Base-by-base conservation (phyloP, 2,797 vertebrate species). In the Pseudopleuronectes americanus region DNA sequence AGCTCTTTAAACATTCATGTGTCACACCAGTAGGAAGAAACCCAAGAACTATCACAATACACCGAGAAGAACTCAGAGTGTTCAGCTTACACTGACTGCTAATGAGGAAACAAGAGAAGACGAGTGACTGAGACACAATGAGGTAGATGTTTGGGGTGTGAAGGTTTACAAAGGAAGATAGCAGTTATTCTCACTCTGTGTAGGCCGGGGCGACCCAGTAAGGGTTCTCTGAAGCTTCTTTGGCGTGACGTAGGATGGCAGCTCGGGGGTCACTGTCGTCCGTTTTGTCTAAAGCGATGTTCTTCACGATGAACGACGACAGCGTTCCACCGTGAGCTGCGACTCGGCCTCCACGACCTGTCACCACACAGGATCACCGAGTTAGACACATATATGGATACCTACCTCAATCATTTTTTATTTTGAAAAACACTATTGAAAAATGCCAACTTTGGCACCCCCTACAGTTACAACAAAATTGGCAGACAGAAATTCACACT, bases 141-240 rank as follows among this genome's bases (percentile, higher is more conserved):
- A 56, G 36, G 64, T 22, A 48, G 12, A 16, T 41, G 21, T 3
- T 13, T 64, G 57, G 79, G 21, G 16, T 63, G 41, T 79, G 22
- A 81, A 68, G 52, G 36, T 60, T 77, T 47, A 63, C 24, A 57
- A 41, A 54, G 8, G 22, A 60, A 43, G 38, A 41, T 10, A 3
- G 13, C 12, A 38, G 31, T 4, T 68, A 49, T 59, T 57, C 92
- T 95, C 95, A 99, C 97, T 92, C 86, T 62, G 92, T 96, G 89
- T 99, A 99, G 0, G 97, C 98, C 0, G 97, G 98, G 17, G 97
- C 96, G 36, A 99, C 95, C 98, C 98, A 99, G 88, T 96, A 99
- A 0, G 97, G 98, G 90, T 97, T 97, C n/a, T 97, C 95, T 4
- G 96, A 93, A 0, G 97, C 97, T 0, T 97, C 98, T 89, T 95